These are phyloP conservation scores for Prosapia bicincta DNA, from an alignment of 2,888 invertebrate genomes.

Conservation along the genomic window DNA sequence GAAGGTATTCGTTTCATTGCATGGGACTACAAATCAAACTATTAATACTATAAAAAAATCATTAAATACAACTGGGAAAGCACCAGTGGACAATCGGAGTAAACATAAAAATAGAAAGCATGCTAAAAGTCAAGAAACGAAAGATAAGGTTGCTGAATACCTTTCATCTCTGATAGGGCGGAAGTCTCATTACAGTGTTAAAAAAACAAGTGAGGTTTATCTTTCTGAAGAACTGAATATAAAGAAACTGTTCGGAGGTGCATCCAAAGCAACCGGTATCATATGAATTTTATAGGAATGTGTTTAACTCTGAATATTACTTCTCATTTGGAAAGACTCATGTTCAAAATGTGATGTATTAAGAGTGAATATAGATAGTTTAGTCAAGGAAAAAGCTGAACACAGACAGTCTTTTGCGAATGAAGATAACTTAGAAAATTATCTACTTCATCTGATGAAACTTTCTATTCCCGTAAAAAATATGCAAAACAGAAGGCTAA, in stretches of 20 bases:
- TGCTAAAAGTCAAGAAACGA: too few relatives aligned
- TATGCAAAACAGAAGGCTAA: too few relatives aligned
- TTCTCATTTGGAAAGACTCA: constrained; percentile 12
- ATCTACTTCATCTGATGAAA: constrained; percentile 7
- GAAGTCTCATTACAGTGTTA: constrained; percentile 1
- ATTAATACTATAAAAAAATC: too few relatives aligned
- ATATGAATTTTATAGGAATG: too few relatives aligned
- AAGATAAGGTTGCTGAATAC: constrained; percentile 4
- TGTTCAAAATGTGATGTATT: too few relatives aligned
- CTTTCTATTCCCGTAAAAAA: neutral
- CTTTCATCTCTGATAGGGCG: too few relatives aligned
- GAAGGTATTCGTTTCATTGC: constrained; percentile 7
- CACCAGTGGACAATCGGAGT: neutral
- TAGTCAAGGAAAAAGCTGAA: too few relatives aligned
- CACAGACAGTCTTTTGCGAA: too few relatives aligned
- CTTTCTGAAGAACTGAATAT: too few relatives aligned
- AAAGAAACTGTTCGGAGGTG: neutral
- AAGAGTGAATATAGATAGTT: too few relatives aligned
- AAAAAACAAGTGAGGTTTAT: constrained; percentile 13
- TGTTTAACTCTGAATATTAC: too few relatives aligned
- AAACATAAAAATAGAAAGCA: constrained; percentile 13
- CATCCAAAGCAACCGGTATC: constrained; percentile 7
- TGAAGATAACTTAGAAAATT: neutral
- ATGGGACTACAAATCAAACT: constrained; percentile 13
- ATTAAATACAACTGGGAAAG: too few relatives aligned